Evolutionary conservation across 2,113 vertebrate genomes (phyloP), one percentile per base, ranked within the genome.

Genomic region (Mirza zaza): DNA sequence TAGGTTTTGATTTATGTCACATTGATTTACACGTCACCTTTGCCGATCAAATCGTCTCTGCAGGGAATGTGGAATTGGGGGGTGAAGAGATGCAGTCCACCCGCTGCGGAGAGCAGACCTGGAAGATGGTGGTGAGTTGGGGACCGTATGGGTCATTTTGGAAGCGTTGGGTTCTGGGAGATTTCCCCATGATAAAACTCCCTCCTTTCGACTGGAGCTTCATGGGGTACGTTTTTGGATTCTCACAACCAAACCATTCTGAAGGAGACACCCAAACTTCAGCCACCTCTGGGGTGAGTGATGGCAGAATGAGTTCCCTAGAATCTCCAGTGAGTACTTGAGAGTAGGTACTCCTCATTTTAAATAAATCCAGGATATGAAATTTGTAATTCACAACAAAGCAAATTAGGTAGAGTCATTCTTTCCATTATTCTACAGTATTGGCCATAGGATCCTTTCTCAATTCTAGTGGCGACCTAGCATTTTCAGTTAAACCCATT

Each of bases 1-100:
- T 93, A 86, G 61, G 82, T 71, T 92, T 57, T 96, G 91, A 95
- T 94, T 97, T 88, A 96, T 36, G 61, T 92, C 88, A 79, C 77
- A 91, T 79, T 83, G 93, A 88, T 96, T 86, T 88, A 94, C 77
- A 77, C 68, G 68, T 83, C 83, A 52, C 85, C 70, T 96, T 77
- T 87, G 88, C 85, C n/a, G 15, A 70, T 61, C 57, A 71, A 48
- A 71, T 75, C 81, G 71, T 91, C 36, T 94, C 80, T 29, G 23
- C 6, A 6, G 73, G 79, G 39, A 55, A 82, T 32, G 71, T 59
- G 68, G 52, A 88, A 71, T 8, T 8, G 32, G 48, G 93, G 55
- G 93, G 55, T 55, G 13, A 39, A 57, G 61, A 84, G 81, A 70
- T 73, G 59, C 32, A 0, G n/a, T 21, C 36, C 34, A 1, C 71